These are phyloP conservation scores for Anguilla anguilla DNA, from an alignment of 2,797 vertebrate genomes.

Conservation along the genomic window DNA sequence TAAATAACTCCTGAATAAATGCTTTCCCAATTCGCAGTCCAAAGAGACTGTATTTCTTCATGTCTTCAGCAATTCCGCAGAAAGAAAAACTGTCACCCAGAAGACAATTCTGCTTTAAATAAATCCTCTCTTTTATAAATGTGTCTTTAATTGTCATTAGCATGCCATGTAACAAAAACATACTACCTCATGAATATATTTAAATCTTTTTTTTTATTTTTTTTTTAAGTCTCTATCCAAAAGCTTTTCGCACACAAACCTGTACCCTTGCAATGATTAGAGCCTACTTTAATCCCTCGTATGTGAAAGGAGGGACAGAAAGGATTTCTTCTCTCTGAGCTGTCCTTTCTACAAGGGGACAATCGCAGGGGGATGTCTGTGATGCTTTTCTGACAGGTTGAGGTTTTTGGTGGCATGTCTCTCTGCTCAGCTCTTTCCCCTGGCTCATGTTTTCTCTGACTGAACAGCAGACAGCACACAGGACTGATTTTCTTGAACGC, in stretches of 20 bases:
- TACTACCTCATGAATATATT: no score
- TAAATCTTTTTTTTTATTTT: no score
- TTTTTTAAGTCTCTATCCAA: not conserved
- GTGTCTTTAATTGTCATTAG: not conserved
- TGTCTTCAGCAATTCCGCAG: not conserved
- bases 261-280: not conserved
- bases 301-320: constrained; percentile 18
- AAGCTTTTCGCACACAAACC: not conserved
- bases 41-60: not conserved
- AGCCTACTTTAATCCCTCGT: not conserved
- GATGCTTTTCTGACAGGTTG: not conserved
- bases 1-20: no score
- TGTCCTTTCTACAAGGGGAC: constrained; percentile 17
- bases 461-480: not conserved
- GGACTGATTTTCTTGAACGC: not conserved
- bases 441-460: not conserved
- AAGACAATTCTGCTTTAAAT: not conserved
- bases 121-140: not conserved
- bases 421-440: not conserved
- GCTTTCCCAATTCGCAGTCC: no score
- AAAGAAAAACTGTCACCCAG: not conserved
- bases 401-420: not conserved
- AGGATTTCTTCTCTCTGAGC: constrained; percentile 3
- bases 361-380: constrained; percentile 17
- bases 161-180: not conserved